These are phyloP conservation scores for Leptarthrus brevirostris DNA, from an alignment of 2,888 invertebrate genomes.

Conservation along the genomic window DNA sequence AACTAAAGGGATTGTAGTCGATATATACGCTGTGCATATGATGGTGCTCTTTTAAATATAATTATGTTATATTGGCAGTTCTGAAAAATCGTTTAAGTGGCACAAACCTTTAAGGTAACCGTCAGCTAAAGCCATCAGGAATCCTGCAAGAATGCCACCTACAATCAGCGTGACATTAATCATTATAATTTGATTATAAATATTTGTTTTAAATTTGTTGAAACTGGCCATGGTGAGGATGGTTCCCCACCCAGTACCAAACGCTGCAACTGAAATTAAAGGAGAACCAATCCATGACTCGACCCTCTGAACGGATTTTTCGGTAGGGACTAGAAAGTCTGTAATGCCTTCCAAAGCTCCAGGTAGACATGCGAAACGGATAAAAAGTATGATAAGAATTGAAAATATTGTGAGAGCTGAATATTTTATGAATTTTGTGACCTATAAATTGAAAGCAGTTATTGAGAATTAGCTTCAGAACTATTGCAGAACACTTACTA, in stretches of 20 bases:
- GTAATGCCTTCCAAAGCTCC: conserved; percentile 12
- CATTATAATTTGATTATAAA: conserved; percentile 66
- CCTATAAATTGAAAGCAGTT: conserved; percentile 30
- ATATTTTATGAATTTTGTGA: conserved; percentile 42
- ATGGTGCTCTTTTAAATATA: conserved; percentile 8
- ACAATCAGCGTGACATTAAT: neutral
- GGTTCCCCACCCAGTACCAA: conserved; percentile 88
- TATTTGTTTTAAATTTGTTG: conserved; percentile 79
- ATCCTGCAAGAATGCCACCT: neutral
- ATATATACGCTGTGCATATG: no score
- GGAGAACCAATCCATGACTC: conserved; percentile 50
- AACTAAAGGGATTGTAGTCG: neutral
- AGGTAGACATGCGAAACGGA: conserved; percentile 17
- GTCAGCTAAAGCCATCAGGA: neutral
- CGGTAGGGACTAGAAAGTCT: neutral
- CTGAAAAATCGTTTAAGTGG: no score
- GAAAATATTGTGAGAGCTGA: neutral
- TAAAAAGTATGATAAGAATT: conserved; percentile 1
- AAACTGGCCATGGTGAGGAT: conserved; percentile 85
- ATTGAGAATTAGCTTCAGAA: no score
- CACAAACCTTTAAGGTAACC: neutral
- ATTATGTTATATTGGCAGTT: no score
- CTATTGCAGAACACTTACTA: conserved; percentile 59
- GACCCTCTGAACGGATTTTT: neutral
- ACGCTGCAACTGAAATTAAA: conserved; percentile 73